Base-by-base conservation (phyloP, 2,113 vertebrate genomes). In the Apteryx mantelli region DNA sequence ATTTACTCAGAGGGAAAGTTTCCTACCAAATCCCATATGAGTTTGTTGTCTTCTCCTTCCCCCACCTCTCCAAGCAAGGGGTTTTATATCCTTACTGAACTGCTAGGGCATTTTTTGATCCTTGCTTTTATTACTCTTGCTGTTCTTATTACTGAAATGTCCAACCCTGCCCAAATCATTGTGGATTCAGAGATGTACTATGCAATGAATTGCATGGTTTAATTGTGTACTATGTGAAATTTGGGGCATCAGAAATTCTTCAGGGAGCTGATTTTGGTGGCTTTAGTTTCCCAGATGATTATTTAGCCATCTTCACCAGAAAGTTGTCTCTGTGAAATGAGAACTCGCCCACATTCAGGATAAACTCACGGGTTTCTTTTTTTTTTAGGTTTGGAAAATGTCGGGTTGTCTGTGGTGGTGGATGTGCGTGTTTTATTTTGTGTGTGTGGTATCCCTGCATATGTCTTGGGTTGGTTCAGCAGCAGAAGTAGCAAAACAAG, bases 391-490 rank as follows among this genome's bases (percentile, higher is more conserved):
- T 91, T 75, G 36, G 58, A 95, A 95, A 93, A 95, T 96, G 87
- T 95, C 0, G 5, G 24, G 36, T 71, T 91, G 91, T 94, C 75
- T 95, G 34, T 96, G 46, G 84, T 91, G 93, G 83, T 92, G 86
- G 93, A 94, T 88, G 76, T 93, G 74, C 58, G 53, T 70, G 79
- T 81, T 92, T 95, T 97, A 66, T 86, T 92, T 80, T 95, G 18
- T 88, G 82, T 76, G 81, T 91, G 84, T 95, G 91, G 85, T 75
- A 93, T 93, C 91, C 82, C 85, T 95, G 84, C 95, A 95, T 97
- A 94, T 95, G 94, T 95, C 94, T 94, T 71, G 55, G 85, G 42
- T 71, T 89, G 55, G 64, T 87, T 95, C 73, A 75, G 87, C 74
- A 94, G 63, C 68, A 82, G 85, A 93, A 95, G 91, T 91, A 86